Percentiles rank a stretch among this genome's conserved stretches.
Evolutionary conservation across 2,888 invertebrate genomes (phyloP).

Genomic region (Eueremaeus valkanovi): DNA sequence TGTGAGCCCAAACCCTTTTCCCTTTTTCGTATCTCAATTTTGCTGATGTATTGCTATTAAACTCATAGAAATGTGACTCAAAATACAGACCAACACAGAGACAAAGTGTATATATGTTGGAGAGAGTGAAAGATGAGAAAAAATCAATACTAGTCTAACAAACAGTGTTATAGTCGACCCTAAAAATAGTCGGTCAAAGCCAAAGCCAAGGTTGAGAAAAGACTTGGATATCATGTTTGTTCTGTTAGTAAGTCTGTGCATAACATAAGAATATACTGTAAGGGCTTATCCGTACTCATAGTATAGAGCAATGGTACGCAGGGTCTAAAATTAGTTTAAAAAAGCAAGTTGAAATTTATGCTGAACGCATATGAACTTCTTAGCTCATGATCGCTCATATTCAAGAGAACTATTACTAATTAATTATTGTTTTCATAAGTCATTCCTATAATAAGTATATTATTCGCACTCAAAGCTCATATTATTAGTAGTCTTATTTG

Average conservation of each 20-base stretch:
- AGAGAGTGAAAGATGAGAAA: background rate
- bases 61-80: constrained; percentile 9
- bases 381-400: too few species aligned
- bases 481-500: too few species aligned
- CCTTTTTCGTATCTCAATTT: constrained; percentile 31
- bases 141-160: constrained; percentile 24
- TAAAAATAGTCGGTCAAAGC: constrained; percentile 33
- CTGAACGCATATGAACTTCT: too few species aligned
- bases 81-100: constrained; percentile 13
- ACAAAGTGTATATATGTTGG: background rate
- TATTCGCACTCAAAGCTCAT: too few species aligned
- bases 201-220: constrained; percentile 31
- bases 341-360: too few species aligned
- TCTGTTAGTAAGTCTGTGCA: background rate
- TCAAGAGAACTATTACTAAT: too few species aligned
- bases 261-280: background rate
- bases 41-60: constrained; percentile 33
- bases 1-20: constrained; percentile 21
- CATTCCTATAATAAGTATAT: too few species aligned
- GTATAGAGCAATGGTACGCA: too few species aligned
- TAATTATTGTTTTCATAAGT: too few species aligned
- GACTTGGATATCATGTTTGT: background rate
- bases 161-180: constrained; percentile 10
- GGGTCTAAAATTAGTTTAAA: too few species aligned
- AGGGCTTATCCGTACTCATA: too few species aligned